These are phyloP conservation scores for Antechinus stuartii DNA, from an alignment of 2,113 vertebrate species.

Conservation along the genomic window DNA sequence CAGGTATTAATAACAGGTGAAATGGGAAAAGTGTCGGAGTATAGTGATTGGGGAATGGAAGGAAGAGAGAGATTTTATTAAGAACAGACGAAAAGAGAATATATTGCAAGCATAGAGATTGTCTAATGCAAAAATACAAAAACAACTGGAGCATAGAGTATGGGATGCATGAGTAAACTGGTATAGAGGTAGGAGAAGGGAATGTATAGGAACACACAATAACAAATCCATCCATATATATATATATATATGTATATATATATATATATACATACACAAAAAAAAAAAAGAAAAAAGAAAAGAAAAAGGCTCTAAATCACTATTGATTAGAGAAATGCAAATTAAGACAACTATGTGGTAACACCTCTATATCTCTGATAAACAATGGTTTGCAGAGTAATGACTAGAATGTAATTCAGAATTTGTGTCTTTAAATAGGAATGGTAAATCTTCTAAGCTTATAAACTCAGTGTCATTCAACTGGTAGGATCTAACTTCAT, in stretches of 20 bases:
- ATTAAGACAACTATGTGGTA: too few relatives aligned
- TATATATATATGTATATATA: too few relatives aligned
- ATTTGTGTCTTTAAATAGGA: slow-evolving; percentile 42
- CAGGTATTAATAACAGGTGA: not conserved
- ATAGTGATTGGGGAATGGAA: not conserved
- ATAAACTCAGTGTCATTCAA: not conserved
- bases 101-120: not conserved
- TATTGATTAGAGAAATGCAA: too few relatives aligned
- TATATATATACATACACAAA: too few relatives aligned
- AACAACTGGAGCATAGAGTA: not conserved
- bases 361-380: not conserved
- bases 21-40: not conserved
- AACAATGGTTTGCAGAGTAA: not conserved
- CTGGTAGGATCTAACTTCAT: not conserved
- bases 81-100: not conserved
- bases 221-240: too few relatives aligned
- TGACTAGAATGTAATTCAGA: not conserved
- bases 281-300: too few relatives aligned
- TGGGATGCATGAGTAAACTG: not conserved
- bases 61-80: not conserved
- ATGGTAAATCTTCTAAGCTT: not conserved
- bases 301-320: too few relatives aligned
- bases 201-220: not conserved
- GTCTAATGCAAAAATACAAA: not conserved
- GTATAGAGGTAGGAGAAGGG: not conserved